Base-by-base conservation (phyloP, 2,797 vertebrate genomes). In the Champsocephalus esox region DNA sequence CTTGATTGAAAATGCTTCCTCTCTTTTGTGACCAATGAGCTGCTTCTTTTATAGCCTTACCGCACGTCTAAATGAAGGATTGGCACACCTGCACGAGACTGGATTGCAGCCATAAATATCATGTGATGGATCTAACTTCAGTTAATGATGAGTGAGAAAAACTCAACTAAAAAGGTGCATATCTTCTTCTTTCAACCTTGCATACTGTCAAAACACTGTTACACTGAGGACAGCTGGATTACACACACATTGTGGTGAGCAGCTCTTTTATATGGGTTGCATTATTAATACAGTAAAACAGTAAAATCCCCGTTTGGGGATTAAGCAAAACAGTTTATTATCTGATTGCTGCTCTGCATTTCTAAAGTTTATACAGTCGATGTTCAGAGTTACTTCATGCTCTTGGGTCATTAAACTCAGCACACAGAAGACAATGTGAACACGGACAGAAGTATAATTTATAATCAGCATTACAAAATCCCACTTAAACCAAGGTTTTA, bases 1-100 rank as follows among this genome's bases (percentile, higher is more conserved):
- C 61, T 68, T 87, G 80, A 84, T 70, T 70, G 72, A 82, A 67
- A 70, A 79, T 4, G 66, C 44, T 46, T 65, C 63, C 49, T 74
- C 60, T 56, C n/a, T 41, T 43, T 78, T 76, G 64, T 80, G 75
- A 89, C 88, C 89, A 85, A 85, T 76, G 77, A 78, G 69, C 70
- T 74, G 14, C 4, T 83, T 81, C 70, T 38, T 24, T 24, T 82
- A 52, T 34, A 45, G 45, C 54, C 57, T 67, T n/a, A 71, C 62
- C 64, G 66, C 51, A 9, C 34, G 73, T 87, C 76, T 55, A 38
- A 54, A 77, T 81, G 74, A 89, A 66, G 45, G 75, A 84, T 65
- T 49, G 68, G 44, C 58, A 59, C 63, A 84, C 79, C 77, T 65
- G 75, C 49, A 32, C 28, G 24, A 28, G 63, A 76, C 70, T 50